Evolutionary conservation across 2,888 invertebrate species (phyloP), one percentile per base, ranked within the genome.

Genomic region (Troides oblongomaculatus): DNA sequence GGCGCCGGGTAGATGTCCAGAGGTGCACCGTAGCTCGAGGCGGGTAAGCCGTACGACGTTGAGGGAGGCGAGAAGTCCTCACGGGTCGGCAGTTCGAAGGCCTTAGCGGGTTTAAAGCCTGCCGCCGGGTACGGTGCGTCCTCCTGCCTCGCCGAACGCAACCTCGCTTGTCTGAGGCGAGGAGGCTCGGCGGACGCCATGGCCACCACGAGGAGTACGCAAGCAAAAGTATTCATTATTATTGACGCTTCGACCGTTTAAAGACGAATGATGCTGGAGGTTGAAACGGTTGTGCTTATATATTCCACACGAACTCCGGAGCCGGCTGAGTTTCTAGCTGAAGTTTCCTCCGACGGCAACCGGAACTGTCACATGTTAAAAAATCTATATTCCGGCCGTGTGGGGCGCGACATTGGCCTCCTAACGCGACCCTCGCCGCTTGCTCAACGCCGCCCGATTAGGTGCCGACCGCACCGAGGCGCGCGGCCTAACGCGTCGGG

Each of bases 351-450:
- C 88, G 90, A 88, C 87, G 89, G 86, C 30, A 30, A 3, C 30
- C 30, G 85, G 86, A 83, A 84, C 81, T 72, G 72, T 84, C 81
- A 84, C 79, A 81, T 77, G 79, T 77, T 78, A 30, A 30, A 30
- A 21, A 30, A 86, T 92, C 89, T 88, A 87, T 89, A 92, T 91
- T 89, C 92, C 76, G 81, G 73, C 72, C 81, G 84, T 81, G 87
- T 84, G 82, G 76, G 74, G 79, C 78, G 77, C 84, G 92, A 90
- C 91, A 91, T 92, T 92, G 92, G 89, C 89, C 89, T 81, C 87
- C 76, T 30, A 30, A 30, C 4, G 30, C 30, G 30, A 30, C 87
- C 81, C 82, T 84, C 85, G 81, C 81, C 77, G 81, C 78, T 92
- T 88, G 89, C 81, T 87, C 88, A 89, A 92, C 30, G 76, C 77